Base-by-base conservation (phyloP, 2,888 invertebrate species). In the Apoderus coryli region DNA sequence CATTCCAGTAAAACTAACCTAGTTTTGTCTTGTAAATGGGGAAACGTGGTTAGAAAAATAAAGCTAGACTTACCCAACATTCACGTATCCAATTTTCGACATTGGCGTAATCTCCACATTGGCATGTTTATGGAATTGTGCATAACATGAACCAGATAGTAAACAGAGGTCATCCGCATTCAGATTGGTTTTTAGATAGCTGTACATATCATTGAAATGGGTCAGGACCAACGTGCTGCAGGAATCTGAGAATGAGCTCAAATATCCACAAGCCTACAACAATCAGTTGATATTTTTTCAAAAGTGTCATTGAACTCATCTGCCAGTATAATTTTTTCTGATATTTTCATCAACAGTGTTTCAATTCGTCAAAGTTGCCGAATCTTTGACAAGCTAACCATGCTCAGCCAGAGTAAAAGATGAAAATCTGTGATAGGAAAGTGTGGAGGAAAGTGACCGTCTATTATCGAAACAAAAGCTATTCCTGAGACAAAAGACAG, bases 231-330 rank as follows among this genome's bases (percentile, higher is more conserved):
- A 66, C 49, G 74, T 74, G 24, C 77, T 69, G 50, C 89, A 89
- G 5, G 76, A 76, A 57, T 86, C 86, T 0, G 82, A 77, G 25
- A 77, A 71, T 3, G 76, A 76, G 29, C 75, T 70, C 48, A 78
- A 55, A 33, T 66, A 60, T 25, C 78, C 73, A 54, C 89, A 86
- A 2, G 69, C 46, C 63, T 62, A 44, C 46, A 64, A 43, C 35
- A 36, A 31, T 28, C 38, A 25, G 6, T 10, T 10, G 19, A n/a
- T n/a, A 19, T n/a, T 7, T 19, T n/a, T 19, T 19, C n/a, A 7
- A 7, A 19, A 19, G n/a, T 19, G 10, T 6, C 9, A 7, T 6
- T 6, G 10, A 24, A 24, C 6, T 24, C 10, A 24, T 7, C 10
- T n/a, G n/a, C n/a, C n/a, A n/a, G n/a, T n/a, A n/a, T n/a, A n/a